These are phyloP conservation scores for Fulica atra DNA, from an alignment of 2,113 vertebrate species.

Conservation along the genomic window DNA sequence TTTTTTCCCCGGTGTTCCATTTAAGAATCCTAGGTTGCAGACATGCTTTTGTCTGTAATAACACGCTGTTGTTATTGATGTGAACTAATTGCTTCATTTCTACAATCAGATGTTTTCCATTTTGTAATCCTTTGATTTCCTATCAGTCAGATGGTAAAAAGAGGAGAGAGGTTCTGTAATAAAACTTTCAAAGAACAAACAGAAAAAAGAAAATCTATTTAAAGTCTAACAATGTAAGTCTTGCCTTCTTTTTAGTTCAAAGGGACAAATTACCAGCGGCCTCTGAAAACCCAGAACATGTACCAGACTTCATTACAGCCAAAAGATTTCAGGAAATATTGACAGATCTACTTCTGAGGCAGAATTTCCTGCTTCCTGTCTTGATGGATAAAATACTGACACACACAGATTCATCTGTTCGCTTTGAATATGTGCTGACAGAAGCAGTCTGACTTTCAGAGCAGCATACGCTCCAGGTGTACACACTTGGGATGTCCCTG, in stretches of 20 bases:
- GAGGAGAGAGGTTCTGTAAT: not conserved
- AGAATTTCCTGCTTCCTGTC: slow-evolving; percentile 72
- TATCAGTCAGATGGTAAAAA: not conserved
- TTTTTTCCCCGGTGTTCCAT: not conserved
- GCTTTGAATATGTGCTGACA: slow-evolving; percentile 62
- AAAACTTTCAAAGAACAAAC: slow-evolving; percentile 15
- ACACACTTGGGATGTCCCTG: slow-evolving; percentile 14
- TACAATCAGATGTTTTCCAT: not conserved
- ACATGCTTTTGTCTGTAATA: not conserved
- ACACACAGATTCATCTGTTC: slow-evolving; percentile 41
- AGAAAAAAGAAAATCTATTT: not conserved
- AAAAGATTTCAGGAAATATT: slow-evolving; percentile 65
- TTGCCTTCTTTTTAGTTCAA: slow-evolving; percentile 37
- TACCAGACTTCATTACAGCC: slow-evolving; percentile 9
- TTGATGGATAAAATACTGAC: slow-evolving; percentile 51
- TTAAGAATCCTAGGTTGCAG: not conserved
- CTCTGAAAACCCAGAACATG: slow-evolving; percentile 14
- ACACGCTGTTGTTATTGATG: not conserved
- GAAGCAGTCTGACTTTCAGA: slow-evolving; percentile 42
- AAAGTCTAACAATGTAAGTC: not conserved
- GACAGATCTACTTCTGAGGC: slow-evolving; percentile 53
- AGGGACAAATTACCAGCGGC: not conserved
- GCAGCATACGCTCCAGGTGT: slow-evolving; percentile 19
- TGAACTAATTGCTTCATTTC: not conserved
- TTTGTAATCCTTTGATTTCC: slow-evolving; percentile 25